Conservation (phyloP, 2,888 invertebrate species). For the Melanotus villosus region DNA sequence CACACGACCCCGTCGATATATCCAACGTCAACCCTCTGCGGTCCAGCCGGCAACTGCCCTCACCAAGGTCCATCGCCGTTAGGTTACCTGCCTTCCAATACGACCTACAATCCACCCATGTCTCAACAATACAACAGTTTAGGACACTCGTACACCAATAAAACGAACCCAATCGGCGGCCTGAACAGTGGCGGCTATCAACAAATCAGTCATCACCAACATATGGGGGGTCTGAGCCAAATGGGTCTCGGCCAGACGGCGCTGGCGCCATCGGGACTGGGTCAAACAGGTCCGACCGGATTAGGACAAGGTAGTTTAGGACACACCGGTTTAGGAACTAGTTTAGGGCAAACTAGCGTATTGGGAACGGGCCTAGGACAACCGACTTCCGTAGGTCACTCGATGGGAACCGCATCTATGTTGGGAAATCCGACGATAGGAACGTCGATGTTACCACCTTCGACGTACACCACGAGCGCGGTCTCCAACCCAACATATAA, state of each 20-base stretch:
- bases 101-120: constrained; percentile 54
- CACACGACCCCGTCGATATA: constrained; percentile 68
- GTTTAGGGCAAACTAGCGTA: constrained; percentile 59
- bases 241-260: constrained; percentile 37
- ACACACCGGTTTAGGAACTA: constrained; percentile 34
- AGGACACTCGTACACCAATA: constrained; percentile 60
- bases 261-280: constrained; percentile 44
- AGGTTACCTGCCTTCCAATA: constrained; percentile 55
- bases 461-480: constrained; percentile 69
- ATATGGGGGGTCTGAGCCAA: constrained; percentile 33
- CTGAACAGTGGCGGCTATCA: constrained; percentile 31
- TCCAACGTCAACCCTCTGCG: constrained; percentile 73
- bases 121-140: constrained; percentile 63
- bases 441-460: constrained; percentile 69
- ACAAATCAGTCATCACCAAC: constrained; percentile 38
- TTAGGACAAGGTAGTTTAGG: constrained; percentile 41
- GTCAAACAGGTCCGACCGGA: constrained; percentile 31
- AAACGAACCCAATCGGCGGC: constrained; percentile 54
- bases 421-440: constrained; percentile 65
- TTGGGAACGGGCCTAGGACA: constrained; percentile 41
- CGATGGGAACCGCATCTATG: constrained; percentile 33
- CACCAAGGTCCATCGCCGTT: constrained; percentile 49
- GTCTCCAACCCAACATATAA: constrained; percentile 71
- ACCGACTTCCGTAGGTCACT: constrained; percentile 13
- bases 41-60: constrained; percentile 63